A percentile compares a stretch with the other conserved stretches of the same genome.
Conservation (phyloP, 2,797 vertebrate species). For the Orientallactaga sibirica region DNA sequence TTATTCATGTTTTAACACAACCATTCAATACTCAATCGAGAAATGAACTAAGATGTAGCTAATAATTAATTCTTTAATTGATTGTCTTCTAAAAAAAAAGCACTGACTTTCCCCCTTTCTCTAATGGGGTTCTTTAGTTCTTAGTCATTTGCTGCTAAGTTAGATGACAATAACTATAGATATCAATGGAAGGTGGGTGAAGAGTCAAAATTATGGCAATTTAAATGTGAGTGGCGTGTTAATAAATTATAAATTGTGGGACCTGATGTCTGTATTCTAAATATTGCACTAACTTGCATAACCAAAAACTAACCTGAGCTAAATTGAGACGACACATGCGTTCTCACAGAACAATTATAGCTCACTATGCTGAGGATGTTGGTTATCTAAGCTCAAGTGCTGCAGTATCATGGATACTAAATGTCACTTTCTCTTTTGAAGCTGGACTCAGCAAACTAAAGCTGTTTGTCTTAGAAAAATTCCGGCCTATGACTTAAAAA, state of each 20-base stretch:
- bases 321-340: slow-evolving; percentile 61
- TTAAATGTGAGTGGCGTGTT: slow-evolving; percentile 79
- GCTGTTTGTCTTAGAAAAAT: not conserved
- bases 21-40: slow-evolving; percentile 64
- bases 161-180: slow-evolving; percentile 79
- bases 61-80: slow-evolving; percentile 80
- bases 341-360: not conserved
- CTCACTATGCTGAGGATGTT: not conserved
- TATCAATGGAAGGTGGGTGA: slow-evolving; percentile 76
- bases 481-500: not conserved
- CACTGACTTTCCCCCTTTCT: not conserved
- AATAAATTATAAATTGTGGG: slow-evolving; percentile 62
- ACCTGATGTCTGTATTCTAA: slow-evolving; percentile 70
- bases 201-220: slow-evolving; percentile 49
- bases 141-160: slow-evolving; percentile 84
- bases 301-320: not conserved
- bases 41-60: slow-evolving; percentile 70
- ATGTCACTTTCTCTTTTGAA: not conserved
- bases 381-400: not conserved
- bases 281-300: slow-evolving; percentile 62
- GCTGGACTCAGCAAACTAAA: not conserved
- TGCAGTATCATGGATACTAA: not conserved
- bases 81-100: slow-evolving; percentile 80
- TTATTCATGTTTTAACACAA: slow-evolving; percentile 75
- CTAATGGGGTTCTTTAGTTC: not conserved